Base-by-base conservation (phyloP, 2,113 vertebrate species). In the Clinocottus analis region DNA sequence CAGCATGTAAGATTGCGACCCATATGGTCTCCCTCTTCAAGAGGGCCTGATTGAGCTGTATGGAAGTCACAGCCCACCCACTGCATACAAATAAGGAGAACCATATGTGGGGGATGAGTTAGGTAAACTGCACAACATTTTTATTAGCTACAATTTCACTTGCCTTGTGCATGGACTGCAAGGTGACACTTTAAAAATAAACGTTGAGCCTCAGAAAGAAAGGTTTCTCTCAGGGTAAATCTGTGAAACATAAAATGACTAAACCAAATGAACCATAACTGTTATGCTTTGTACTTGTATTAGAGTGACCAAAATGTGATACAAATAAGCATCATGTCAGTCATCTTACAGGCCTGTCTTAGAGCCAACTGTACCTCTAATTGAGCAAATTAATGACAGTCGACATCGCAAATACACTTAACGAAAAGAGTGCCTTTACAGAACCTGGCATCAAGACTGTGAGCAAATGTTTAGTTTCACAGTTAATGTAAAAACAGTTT, bases 101-200 rank as follows among this genome's bases (percentile, higher is more conserved):
- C 92, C 92, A 94, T 88, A 93, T 95, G 94, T 93, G 91, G 85
- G 87, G 85, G 91, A 93, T 93, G 91, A 94, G 94, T 92, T 93
- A 93, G 92, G 93, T 94, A 95, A 95, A 95, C 93, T 95, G 87
- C 90, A 94, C 93, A 95, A 95, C 94, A 95, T 94, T 95, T 94
- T 93, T 92, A 95, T 94, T 94, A 92, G 93, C 94, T 95, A 93
- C 91, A 85, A 77, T 95, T 94, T 94, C 94, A 93, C 90, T 81
- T 84, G 91, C 86, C 86, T 92, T 90, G 91, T 91, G 85, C 88
- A 92, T 85, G 82, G 88, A 92, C 92, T 94, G 94, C 85, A 95
- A 95, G 87, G 85, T 90, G 93, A 95, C 92, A 94, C 93, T 92
- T 37, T 91, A 58, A 90, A 95, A 95, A 95, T 89, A 95, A 95